phyloP scores from a whole-genome alignment of 2,888 invertebrate species.

The Trachelus tabidus region DNA sequence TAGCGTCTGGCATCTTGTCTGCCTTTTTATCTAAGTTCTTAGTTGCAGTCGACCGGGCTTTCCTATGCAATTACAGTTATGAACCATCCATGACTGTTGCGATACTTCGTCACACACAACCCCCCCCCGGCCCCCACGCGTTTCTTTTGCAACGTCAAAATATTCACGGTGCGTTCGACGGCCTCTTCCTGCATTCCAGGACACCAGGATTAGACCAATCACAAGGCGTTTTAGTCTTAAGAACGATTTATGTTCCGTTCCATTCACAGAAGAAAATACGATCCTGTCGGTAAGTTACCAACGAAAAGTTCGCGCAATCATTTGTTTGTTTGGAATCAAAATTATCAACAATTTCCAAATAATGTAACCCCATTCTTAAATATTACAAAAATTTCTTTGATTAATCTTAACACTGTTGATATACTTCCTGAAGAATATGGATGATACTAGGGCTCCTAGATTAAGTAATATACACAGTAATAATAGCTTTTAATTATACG shows the following conservation, averaged over 20 bases:
- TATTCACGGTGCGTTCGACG: slow-evolving; percentile 4
- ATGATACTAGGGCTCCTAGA: neutral
- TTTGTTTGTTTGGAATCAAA: neutral
- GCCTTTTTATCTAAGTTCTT: neutral
- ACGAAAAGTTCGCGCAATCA: neutral
- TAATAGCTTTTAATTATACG: neutral
- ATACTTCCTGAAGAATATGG: neutral
- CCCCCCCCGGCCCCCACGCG: neutral
- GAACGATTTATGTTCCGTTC: neutral
- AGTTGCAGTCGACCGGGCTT: neutral
- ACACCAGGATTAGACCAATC: neutral
- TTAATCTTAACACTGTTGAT: neutral
- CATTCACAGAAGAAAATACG: neutral
- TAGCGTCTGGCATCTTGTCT: slow-evolving; percentile 68
- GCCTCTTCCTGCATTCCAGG: slow-evolving; percentile 12
- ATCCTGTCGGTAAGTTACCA: neutral
- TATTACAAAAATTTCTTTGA: neutral
- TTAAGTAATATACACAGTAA: neutral
- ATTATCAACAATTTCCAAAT: neutral
- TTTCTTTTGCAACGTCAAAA: slow-evolving; percentile 10
- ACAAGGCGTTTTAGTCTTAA: neutral
- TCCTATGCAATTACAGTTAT: slow-evolving; percentile 5
- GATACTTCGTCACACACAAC: neutral
- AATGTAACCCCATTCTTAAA: neutral
- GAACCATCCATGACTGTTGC: slow-evolving; percentile 7